Conservation (phyloP, 2,797 vertebrate species). For the Harpagifer antarcticus region DNA sequence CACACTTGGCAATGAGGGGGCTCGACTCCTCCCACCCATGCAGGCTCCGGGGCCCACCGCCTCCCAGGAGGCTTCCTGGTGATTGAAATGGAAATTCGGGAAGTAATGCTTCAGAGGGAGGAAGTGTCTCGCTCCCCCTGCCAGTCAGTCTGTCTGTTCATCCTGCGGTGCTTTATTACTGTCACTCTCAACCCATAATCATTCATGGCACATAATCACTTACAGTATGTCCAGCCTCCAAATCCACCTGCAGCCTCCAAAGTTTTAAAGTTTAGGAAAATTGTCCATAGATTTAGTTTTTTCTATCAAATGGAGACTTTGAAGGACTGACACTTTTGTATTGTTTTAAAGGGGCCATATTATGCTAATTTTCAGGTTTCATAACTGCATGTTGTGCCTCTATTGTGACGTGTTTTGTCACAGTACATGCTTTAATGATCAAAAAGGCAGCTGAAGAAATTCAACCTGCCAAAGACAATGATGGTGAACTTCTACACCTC, state of each 20-base stretch:
- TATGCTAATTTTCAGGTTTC: too few species aligned
- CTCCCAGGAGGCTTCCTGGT: constrained; percentile 62
- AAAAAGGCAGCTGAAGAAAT: too few species aligned
- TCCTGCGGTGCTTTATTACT: constrained; percentile 62
- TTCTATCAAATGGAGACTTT: neutral
- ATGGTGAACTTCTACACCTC: too few species aligned
- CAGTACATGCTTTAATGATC: too few species aligned
- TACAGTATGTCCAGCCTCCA: constrained; percentile 21
- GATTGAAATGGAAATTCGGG: constrained; percentile 85
- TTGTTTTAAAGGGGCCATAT: too few species aligned
- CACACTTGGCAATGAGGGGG: constrained; percentile 73
- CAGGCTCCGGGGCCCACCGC: constrained; percentile 55
- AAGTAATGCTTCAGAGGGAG: constrained; percentile 71
- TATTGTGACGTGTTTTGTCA: too few species aligned
- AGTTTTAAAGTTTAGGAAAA: constrained; percentile 1
- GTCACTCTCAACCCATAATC: constrained; percentile 64
- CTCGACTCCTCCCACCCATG: constrained; percentile 74
- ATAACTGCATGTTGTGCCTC: too few species aligned
- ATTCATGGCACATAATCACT: constrained; percentile 60
- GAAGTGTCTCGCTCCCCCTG: constrained; percentile 60
- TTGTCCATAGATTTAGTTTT: constrained; percentile 14
- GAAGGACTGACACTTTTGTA: neutral
- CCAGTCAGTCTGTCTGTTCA: constrained; percentile 63
- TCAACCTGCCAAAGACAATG: too few species aligned
- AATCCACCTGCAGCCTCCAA: constrained; percentile 20